phyloP scores from a whole-genome alignment of 2,888 invertebrate species.

The Cecidostiba fungosa region DNA sequence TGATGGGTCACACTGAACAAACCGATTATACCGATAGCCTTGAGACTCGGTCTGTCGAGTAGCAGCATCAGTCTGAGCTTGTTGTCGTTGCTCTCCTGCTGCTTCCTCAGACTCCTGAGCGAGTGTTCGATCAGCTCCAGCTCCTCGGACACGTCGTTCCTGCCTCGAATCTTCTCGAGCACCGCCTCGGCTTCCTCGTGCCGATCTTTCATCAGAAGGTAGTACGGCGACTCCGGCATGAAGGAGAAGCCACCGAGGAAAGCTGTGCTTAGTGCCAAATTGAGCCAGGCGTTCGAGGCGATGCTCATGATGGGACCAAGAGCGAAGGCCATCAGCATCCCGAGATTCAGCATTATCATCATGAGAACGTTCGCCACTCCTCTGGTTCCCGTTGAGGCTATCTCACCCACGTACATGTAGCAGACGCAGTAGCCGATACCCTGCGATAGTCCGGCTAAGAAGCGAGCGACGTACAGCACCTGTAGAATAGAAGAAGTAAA shows the following conservation, averaged over 20 bases:
- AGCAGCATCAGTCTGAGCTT: conserved; percentile 66
- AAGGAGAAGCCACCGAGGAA: conserved; percentile 76
- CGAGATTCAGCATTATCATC: conserved; percentile 81
- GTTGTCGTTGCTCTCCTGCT: conserved; percentile 52
- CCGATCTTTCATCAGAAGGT: conserved; percentile 71
- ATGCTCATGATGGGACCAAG: conserved; percentile 72
- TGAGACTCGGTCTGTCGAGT: conserved; percentile 69
- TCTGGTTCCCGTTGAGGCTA: conserved; percentile 74
- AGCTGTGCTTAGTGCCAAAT: conserved; percentile 74
- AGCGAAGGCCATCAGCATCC: conserved; percentile 72
- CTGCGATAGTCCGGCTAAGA: conserved; percentile 68
- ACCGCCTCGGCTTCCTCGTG: conserved; percentile 78
- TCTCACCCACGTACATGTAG: conserved; percentile 71
- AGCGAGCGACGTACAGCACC: conserved; percentile 69
- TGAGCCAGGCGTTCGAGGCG: conserved; percentile 68
- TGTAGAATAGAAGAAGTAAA: too few relatives aligned
- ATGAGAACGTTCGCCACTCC: conserved; percentile 83
- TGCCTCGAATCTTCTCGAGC: conserved; percentile 80
- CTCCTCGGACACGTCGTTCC: conserved; percentile 82
- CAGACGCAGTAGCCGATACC: conserved; percentile 67
- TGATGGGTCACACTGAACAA: conserved; percentile 81
- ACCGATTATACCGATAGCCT: conserved; percentile 79
- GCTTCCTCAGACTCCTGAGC: conserved; percentile 48
- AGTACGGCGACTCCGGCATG: conserved; percentile 82
- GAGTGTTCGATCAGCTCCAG: conserved; percentile 68